Percentiles rank a stretch among this genome's conserved stretches.
Evolutionary conservation across 2,797 vertebrate genomes (phyloP).

Genomic region (Petrocephalus sullivani): DNA sequence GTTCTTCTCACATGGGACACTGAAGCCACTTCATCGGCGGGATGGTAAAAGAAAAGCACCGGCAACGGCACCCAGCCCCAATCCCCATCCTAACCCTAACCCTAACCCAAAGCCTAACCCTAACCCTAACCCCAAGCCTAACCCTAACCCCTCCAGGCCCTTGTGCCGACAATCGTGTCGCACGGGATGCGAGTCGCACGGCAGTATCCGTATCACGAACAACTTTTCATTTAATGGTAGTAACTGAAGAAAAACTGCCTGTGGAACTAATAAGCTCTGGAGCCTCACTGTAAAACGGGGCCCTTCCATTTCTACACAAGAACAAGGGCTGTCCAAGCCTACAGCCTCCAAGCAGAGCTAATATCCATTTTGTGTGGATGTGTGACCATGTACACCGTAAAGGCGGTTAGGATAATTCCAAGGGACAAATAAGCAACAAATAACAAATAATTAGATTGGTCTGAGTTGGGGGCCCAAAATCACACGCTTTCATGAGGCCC

Average conservation of each 20-base stretch:
- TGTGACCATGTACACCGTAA: not conserved
- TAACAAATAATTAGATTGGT: not conserved
- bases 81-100: not conserved
- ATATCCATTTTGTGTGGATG: not conserved
- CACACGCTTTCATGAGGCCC: not conserved
- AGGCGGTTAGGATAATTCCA: not conserved
- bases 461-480: not conserved
- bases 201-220: not conserved
- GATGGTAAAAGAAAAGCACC: conserved; percentile 25
- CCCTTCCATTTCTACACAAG: not conserved
- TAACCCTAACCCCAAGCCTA: not conserved
- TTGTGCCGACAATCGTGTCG: conserved; percentile 23
- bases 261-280: not conserved
- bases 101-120: too few relatives aligned
- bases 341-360: not conserved
- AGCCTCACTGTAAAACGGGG: not conserved
- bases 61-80: not conserved
- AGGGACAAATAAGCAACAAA: not conserved
- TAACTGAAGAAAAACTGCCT: not conserved
- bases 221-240: not conserved
- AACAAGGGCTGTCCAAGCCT: not conserved
- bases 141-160: not conserved
- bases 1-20: not conserved
- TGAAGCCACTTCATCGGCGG: conserved; percentile 30
- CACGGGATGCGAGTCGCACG: not conserved